Conservation (phyloP, 2,113 vertebrate genomes). For the Nannospalax galili region DNA sequence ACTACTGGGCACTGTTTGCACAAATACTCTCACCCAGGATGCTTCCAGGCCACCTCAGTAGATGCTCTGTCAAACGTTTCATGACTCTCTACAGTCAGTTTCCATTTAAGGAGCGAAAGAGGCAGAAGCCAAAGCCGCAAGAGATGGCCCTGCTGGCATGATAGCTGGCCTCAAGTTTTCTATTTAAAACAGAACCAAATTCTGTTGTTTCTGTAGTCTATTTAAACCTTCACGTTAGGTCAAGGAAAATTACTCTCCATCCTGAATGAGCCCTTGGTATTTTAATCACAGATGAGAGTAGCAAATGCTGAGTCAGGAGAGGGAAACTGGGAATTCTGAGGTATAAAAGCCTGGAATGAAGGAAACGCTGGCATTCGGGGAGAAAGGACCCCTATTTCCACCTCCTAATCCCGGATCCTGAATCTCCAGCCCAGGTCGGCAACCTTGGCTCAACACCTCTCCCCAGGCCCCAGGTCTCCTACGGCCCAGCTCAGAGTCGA, state of each 20-base stretch:
- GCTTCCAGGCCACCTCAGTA: constrained; percentile 29
- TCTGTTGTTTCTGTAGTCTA: constrained; percentile 47
- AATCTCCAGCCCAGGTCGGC: neutral
- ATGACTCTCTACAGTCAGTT: constrained; percentile 1
- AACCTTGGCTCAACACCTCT: neutral
- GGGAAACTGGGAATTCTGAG: neutral
- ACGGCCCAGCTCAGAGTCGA: neutral
- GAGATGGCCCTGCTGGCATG: constrained; percentile 33
- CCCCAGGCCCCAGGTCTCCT: no score
- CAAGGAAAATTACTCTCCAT: constrained; percentile 33
- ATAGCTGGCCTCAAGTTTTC: constrained; percentile 2
- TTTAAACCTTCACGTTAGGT: constrained; percentile 52
- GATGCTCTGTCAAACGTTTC: constrained; percentile 53
- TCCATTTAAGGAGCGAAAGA: neutral
- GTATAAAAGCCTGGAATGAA: neutral
- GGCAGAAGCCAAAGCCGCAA: neutral
- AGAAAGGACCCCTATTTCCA: no score
- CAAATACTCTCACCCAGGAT: constrained; percentile 32
- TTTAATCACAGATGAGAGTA: constrained; percentile 3
- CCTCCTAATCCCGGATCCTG: neutral
- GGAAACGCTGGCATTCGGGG: neutral
- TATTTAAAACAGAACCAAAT: constrained; percentile 61
- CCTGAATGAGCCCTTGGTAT: constrained; percentile 1
- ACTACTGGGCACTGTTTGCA: constrained; percentile 50
- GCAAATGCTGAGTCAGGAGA: neutral